These are phyloP conservation scores for Acrocera orbiculus DNA, from an alignment of 2,888 invertebrate genomes.

Conservation along the genomic window DNA sequence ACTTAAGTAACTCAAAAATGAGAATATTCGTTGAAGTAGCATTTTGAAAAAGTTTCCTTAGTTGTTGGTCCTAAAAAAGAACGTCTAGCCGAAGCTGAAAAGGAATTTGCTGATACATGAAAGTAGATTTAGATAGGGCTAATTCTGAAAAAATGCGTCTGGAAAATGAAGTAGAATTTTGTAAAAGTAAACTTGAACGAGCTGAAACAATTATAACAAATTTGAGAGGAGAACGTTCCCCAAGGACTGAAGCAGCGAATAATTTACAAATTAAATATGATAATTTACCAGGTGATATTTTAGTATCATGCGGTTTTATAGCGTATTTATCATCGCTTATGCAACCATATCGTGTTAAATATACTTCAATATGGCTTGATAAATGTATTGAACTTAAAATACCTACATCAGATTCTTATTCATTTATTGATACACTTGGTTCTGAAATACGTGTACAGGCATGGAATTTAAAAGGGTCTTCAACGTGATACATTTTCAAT, in stretches of 20 bases:
- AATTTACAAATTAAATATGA: slow-evolving; percentile 58
- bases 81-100: slow-evolving; percentile 44
- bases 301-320: slow-evolving; percentile 74
- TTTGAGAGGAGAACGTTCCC: slow-evolving; percentile 69
- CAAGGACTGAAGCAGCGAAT: slow-evolving; percentile 67
- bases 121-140: slow-evolving; percentile 50
- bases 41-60: slow-evolving; percentile 69
- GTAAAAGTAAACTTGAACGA: slow-evolving; percentile 65
- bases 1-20: too few relatives aligned
- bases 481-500: slow-evolving; percentile 72
- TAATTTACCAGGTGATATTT: slow-evolving; percentile 73
- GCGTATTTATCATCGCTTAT: slow-evolving; percentile 81
- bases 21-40: too few relatives aligned
- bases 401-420: slow-evolving; percentile 57
- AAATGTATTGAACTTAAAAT: slow-evolving; percentile 49
- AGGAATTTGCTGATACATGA: slow-evolving; percentile 60
- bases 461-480: slow-evolving; percentile 73
- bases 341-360: slow-evolving; percentile 41
- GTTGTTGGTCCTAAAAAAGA: slow-evolving; percentile 77
- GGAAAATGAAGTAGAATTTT: slow-evolving; percentile 62
- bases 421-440: slow-evolving; percentile 57
- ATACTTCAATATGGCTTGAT: slow-evolving; percentile 54
- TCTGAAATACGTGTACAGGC: slow-evolving; percentile 53
- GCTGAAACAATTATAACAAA: slow-evolving; percentile 80
- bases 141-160: slow-evolving; percentile 60